These are phyloP conservation scores for Drosophila kikkawai DNA, from an alignment of 1,140 invertebrate genomes.

Conservation along the genomic window DNA sequence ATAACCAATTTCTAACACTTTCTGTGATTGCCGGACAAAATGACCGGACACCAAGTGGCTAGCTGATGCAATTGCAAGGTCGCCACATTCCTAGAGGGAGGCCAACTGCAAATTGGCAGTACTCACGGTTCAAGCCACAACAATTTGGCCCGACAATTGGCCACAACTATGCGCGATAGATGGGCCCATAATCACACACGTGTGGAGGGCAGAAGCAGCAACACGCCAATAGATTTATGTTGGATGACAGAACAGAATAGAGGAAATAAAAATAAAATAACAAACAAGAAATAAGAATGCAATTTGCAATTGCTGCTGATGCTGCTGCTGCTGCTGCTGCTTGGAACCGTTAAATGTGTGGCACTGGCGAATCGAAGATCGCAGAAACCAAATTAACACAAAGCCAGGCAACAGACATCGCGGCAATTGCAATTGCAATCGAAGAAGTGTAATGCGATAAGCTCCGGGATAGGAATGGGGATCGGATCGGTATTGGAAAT, in stretches of 20 bases:
- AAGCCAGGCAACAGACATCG: constrained; percentile 48
- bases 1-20: constrained; percentile 23
- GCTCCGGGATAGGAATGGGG: constrained; percentile 22
- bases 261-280: constrained; percentile 28
- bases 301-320: constrained; percentile 73
- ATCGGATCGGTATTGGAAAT: constrained; percentile 19
- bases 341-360: constrained; percentile 70
- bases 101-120: constrained; percentile 55
- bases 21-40: constrained; percentile 15
- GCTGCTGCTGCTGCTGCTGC: constrained; percentile 34
- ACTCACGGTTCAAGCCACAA: constrained; percentile 58
- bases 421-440: constrained; percentile 42
- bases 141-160: constrained; percentile 67
- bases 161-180: constrained; percentile 59
- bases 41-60: constrained; percentile 10
- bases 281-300: constrained; percentile 45
- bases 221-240: constrained; percentile 62
- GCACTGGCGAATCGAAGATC: constrained; percentile 58
- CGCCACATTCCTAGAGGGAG: constrained; percentile 57
- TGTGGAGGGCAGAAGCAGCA: constrained; percentile 43
- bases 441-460: constrained; percentile 76
- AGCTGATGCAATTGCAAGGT: constrained; percentile 58
- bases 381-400: constrained; percentile 76
- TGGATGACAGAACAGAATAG: constrained; percentile 38
- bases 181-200: constrained; percentile 32